Base-by-base conservation (phyloP, 1,140 invertebrate species). In the Plectus sambesii region DNA sequence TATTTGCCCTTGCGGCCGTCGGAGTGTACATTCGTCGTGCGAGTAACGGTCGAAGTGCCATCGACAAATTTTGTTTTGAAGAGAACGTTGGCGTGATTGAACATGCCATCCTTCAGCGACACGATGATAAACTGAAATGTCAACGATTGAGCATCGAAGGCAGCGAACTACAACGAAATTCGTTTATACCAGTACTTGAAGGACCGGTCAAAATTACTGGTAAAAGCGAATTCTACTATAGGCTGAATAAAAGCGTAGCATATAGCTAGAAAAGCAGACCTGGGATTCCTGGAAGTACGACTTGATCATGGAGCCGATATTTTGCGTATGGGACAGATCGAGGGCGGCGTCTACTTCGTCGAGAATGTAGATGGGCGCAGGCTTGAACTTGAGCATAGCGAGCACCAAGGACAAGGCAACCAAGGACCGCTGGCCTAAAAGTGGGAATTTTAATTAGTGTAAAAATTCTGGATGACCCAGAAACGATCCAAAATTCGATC, bases 271-370 rank as follows among this genome's bases (percentile, higher is more conserved):
- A 9, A 36, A 12, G 43, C 37, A 58, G 70, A 85, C 84, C 78
- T 87, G 88, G 6, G 90, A 94, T 69, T 84, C 80, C 59, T 80
- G 84, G 66, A 99, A 99, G 73, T 97, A 88, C 26, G 80, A 79
- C 62, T 83, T 84, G 5, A 99, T 76, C 87, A 99, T 96, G 44
- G 79, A 78, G 1, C 93, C 93, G 65, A 98, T 98, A 73, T 99
- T 99, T 73, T 96, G 87, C 3, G 94, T 99, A 70, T 99, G 94
- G 1, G 86, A 92, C 20, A 97, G 78, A 76, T 99, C 94, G 2
- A 99, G 74, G 3, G 94, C 94, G 4, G 94, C 90, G 72, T 99
- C 94, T 37, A 99, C 87, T 76, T 99, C 93, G 70, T 99, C 94
- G 60, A 99, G 76, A 71, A 99, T 97, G 68, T 99, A 99, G 8